Evolutionary conservation across 2,113 vertebrate genomes (phyloP).

Genomic region (Ameiurus melas): DNA sequence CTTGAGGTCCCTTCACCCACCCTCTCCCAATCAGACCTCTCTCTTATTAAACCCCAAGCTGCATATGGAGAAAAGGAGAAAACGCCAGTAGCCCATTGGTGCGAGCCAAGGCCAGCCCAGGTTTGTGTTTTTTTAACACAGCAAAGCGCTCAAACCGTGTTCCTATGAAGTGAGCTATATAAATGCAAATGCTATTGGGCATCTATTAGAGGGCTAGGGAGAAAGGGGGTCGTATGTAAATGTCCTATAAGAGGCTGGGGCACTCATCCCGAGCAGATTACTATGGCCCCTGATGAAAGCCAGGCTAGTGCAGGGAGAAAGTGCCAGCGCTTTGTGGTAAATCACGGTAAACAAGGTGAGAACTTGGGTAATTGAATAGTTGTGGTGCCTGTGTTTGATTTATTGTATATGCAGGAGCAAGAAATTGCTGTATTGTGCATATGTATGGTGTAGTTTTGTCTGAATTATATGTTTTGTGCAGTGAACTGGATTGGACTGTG

Average conservation of each 20-base stretch:
- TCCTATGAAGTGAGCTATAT: slow-evolving; percentile 79
- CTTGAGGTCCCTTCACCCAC: slow-evolving; percentile 62
- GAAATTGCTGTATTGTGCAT: slow-evolving; percentile 46
- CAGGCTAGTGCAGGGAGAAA: slow-evolving; percentile 58
- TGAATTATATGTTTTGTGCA: slow-evolving; percentile 8
- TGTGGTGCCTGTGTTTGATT: slow-evolving; percentile 59
- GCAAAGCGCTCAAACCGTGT: slow-evolving; percentile 77
- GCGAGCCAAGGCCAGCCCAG: slow-evolving; percentile 75
- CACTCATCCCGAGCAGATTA: slow-evolving; percentile 73
- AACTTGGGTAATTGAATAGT: slow-evolving; percentile 71
- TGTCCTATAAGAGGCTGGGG: slow-evolving; percentile 71
- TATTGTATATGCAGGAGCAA: slow-evolving; percentile 59
- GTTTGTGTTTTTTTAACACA: slow-evolving; percentile 74
- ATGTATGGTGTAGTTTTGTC: slow-evolving; percentile 13
- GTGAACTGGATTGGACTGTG: slow-evolving; percentile 32
- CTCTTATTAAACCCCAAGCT: slow-evolving; percentile 71
- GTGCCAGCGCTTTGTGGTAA: slow-evolving; percentile 68
- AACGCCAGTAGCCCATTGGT: slow-evolving; percentile 22
- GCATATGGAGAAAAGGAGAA: slow-evolving; percentile 51
- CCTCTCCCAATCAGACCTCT: slow-evolving; percentile 57
- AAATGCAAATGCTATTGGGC: slow-evolving; percentile 83
- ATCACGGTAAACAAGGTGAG: slow-evolving; percentile 76
- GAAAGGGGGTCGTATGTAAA: slow-evolving; percentile 79
- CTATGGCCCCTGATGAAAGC: slow-evolving; percentile 64
- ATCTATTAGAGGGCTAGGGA: slow-evolving; percentile 75